phyloP scores from a whole-genome alignment of 1,140 invertebrate genomes.

The Thrips palmi region DNA sequence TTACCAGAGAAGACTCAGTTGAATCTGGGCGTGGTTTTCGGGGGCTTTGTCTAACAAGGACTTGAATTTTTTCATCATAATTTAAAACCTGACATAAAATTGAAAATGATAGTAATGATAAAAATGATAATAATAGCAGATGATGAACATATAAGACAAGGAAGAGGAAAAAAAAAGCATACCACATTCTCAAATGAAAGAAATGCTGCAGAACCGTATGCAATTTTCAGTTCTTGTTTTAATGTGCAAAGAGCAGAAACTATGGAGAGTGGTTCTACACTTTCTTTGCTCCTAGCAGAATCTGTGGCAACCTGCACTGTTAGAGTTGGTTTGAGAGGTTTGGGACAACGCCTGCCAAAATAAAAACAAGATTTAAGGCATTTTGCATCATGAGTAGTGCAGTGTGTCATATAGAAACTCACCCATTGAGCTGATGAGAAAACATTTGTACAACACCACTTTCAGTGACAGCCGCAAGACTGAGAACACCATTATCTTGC shows the following conservation, averaged over 20 bases:
- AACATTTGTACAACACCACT: constrained; percentile 61
- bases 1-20: too few species aligned
- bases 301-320: constrained; percentile 48
- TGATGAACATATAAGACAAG: too few species aligned
- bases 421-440: constrained; percentile 53
- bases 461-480: constrained; percentile 42
- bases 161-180: constrained; percentile 1
- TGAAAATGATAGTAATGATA: too few species aligned
- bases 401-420: constrained; percentile 16
- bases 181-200: constrained; percentile 45
- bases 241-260: constrained; percentile 25
- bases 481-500: constrained; percentile 25
- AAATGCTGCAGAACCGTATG: constrained; percentile 31
- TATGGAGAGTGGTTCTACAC: constrained; percentile 33
- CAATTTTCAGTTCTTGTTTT: constrained; percentile 30
- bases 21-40: too few species aligned
- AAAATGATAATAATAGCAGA: too few species aligned
- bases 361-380: constrained; percentile 11
- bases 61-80: too few species aligned
- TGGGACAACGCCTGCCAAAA: constrained; percentile 31
- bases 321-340: constrained; percentile 50
- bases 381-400: constrained; percentile 7
- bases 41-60: too few species aligned
- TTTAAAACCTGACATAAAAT: too few species aligned
- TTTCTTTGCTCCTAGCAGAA: constrained; percentile 24